phyloP scores from a whole-genome alignment of 1,140 invertebrate species.

The Drosophila kikkawai region DNA sequence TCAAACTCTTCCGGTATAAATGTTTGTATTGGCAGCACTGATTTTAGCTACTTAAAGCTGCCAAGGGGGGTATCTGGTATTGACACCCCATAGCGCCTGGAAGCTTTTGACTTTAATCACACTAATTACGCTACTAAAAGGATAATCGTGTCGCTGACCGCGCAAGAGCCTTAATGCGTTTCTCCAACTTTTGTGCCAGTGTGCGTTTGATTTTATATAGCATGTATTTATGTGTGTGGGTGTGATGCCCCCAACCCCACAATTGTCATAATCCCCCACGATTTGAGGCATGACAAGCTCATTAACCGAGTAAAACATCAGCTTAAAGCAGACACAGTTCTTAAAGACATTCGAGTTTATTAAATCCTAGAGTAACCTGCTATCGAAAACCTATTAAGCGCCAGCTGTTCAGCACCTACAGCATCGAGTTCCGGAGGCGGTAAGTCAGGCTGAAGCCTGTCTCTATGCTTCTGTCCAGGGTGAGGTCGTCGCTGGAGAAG shows the following conservation, averaged over 20 bases:
- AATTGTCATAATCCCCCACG: slow-evolving; percentile 44
- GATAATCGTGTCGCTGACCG: slow-evolving; percentile 81
- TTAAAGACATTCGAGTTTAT: slow-evolving; percentile 66
- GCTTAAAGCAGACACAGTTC: slow-evolving; percentile 4
- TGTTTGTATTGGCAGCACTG: background rate
- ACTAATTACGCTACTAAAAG: slow-evolving; percentile 84
- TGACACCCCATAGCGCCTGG: slow-evolving; percentile 27
- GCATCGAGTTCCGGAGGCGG: slow-evolving; percentile 56
- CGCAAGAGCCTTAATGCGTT: slow-evolving; percentile 65
- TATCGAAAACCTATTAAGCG: slow-evolving; percentile 25
- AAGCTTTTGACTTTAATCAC: slow-evolving; percentile 75
- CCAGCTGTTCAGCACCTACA: slow-evolving; percentile 15
- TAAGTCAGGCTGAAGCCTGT: slow-evolving; percentile 73
- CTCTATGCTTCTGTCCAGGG: slow-evolving; percentile 54
- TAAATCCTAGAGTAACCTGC: slow-evolving; percentile 50
- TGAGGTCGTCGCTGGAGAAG: slow-evolving; percentile 70
- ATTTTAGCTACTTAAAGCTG: background rate
- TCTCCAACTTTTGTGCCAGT: slow-evolving; percentile 49
- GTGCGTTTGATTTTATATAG: background rate
- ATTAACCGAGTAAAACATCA: slow-evolving; percentile 32
- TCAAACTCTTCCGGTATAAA: too few species aligned
- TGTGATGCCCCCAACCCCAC: background rate
- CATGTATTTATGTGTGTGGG: background rate
- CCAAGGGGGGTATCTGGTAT: background rate
- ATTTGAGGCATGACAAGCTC: slow-evolving; percentile 42